phyloP scores from a whole-genome alignment of 2,888 invertebrate species.

The Oscheius sp. region DNA sequence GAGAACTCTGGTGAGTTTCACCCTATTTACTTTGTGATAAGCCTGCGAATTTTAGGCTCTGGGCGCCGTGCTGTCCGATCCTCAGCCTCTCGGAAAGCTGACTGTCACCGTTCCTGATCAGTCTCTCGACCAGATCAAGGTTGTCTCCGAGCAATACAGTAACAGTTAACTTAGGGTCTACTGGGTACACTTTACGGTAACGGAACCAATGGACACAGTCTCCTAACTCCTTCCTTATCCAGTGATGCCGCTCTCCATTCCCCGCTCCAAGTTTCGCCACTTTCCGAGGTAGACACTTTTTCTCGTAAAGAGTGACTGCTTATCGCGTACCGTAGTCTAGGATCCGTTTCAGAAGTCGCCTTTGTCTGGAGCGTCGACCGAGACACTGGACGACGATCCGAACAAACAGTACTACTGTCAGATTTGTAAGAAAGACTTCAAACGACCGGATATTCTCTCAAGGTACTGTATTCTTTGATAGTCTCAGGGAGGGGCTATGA shows the following conservation, averaged over 20 bases:
- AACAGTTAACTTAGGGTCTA: slow-evolving; percentile 10
- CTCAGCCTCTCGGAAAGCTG: slow-evolving; percentile 25
- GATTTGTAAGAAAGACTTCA: slow-evolving; percentile 69
- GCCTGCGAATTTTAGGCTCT: slow-evolving; percentile 10
- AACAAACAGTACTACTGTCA: slow-evolving; percentile 57
- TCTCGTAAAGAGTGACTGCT: background rate
- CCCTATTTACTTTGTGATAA: background rate
- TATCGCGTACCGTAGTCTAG: background rate
- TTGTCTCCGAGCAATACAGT: background rate
- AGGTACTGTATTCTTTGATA: slow-evolving; percentile 38
- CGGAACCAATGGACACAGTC: slow-evolving; percentile 21
- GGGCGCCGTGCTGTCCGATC: slow-evolving; percentile 26
- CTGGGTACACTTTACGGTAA: slow-evolving; percentile 6
- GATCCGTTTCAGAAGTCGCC: slow-evolving; percentile 34
- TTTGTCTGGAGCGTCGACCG: slow-evolving; percentile 28
- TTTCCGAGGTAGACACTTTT: slow-evolving; percentile 13
- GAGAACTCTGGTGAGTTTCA: slow-evolving; percentile 5
- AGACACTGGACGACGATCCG: slow-evolving; percentile 38
- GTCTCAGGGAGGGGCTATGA: too few relatives aligned
- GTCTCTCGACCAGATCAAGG: slow-evolving; percentile 21
- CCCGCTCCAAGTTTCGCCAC: slow-evolving; percentile 28
- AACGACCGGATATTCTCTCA: slow-evolving; percentile 69
- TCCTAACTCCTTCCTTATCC: slow-evolving; percentile 33
- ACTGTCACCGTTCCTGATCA: slow-evolving; percentile 20
- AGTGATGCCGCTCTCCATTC: slow-evolving; percentile 31